Base-by-base conservation (phyloP, 2,113 vertebrate genomes). In the Indicator indicator region DNA sequence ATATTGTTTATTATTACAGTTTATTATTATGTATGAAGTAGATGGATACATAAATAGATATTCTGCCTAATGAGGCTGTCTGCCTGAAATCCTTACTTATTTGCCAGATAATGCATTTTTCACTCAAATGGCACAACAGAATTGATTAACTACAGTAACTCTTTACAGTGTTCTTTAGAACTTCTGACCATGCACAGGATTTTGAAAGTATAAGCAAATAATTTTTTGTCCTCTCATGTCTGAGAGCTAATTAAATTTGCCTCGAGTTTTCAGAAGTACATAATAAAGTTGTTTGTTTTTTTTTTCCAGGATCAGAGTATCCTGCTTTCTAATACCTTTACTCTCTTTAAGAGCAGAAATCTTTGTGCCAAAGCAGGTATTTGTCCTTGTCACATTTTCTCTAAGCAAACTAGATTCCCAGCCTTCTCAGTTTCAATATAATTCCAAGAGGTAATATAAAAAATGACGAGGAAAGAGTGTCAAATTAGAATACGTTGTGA, bases 61-160 rank as follows among this genome's bases (percentile, higher is more conserved):
- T 26, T 89, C 50, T 72, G 18, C 68, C 36, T 87, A 85, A 73
- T 79, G 72, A 63, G 50, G 9, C 36, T 33, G 4, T 74, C 76
- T 90, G 52, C 60, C 52, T 80, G 79, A 83, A 94, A 68, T 73
- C 64, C 30, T 64, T 65, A 27, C 27, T 85, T 16, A 27, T 88
- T 79, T 93, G 36, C 38, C 46, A 74, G 68, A 40, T 59, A 68
- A 86, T 68, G n/a, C 28, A 58, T 88, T 90, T 87, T 93, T 89
- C 77, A 81, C 27, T 67, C 28, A 65, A 24, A 27, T 30, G 20
- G 42, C 44, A 70, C 44, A 92, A 54, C 19, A 52, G 36, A 28
- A 73, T 81, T 86, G 67, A 75, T 83, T 63, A 70, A 79, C 72
- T 48, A 36, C 40, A 72, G 24, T 28, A 76, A 72, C 1, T 1